Base-by-base conservation (phyloP, 2,797 vertebrate species). In the Clarias platycephalus region DNA sequence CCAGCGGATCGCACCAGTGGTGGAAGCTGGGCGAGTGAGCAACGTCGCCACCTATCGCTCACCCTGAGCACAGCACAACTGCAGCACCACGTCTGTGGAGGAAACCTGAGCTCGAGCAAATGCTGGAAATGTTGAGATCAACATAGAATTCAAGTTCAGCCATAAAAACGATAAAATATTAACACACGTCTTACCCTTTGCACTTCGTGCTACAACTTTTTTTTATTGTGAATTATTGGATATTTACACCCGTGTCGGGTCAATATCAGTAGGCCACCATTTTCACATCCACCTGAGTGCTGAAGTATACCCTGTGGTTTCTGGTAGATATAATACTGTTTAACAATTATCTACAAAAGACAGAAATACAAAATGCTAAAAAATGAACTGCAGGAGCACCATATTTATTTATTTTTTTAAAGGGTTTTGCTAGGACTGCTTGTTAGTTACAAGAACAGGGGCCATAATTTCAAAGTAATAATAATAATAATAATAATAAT, bases 41-140 rank as follows among this genome's bases (percentile, higher is more conserved):
- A 75, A 55, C 60, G 34, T 18, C 83, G 49, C 90, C 90, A 82
- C 67, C 90, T 86, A 83, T 62, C 80, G 67, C 67, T 53, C 12
- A 24, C 20, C 0, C 16, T 2, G 34, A 31, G 63, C 24, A 86
- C 60, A 72, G 66, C 87, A 87, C 49, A 71, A 87, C 57, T 86
- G 72, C 84, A 53, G 57, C n/a, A 80, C 22, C 24, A 66, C n/a
- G 1, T 16, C n/a, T n/a, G 31, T 55, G 40, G 18, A n/a, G 7
- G 13, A 31, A 6, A 31, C 62, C 58, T 63, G 18, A 63, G 22
- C 34, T 16, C 5, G 5, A 31, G 16, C 53, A 75, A 31, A 62
- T n/a, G 37, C 77, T 64, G 57, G n/a, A 15, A 60, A 6, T 5
- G 13, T 78, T 55, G 4, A 64, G 12, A 20, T 12, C 60, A 53